A percentile compares a stretch with the other conserved stretches of the same genome.
phyloP scores from a whole-genome alignment of 2,113 vertebrate species.

The Seriola dumerili region DNA sequence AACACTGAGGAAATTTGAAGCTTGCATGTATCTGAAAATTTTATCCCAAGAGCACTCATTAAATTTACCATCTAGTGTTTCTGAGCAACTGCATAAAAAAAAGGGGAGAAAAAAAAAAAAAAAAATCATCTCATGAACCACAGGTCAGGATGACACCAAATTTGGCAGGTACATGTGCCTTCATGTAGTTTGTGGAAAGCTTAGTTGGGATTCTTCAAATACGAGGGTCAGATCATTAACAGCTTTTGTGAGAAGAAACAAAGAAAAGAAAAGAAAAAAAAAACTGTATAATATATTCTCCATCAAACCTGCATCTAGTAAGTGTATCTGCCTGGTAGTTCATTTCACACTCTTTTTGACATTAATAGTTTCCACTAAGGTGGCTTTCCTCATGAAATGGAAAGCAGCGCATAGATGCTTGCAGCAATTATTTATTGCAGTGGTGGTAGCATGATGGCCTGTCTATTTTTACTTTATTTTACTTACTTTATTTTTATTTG shows the following conservation, averaged over 20 bases:
- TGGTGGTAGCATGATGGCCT: too few species aligned
- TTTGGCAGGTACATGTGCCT: not conserved
- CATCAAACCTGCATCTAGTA: not conserved
- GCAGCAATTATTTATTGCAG: not conserved
- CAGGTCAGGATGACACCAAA: not conserved
- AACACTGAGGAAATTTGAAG: not conserved
- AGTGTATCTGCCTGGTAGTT: not conserved
- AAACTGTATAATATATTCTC: not conserved
- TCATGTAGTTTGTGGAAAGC: not conserved
- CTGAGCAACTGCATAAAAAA: not conserved
- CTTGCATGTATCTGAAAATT: not conserved
- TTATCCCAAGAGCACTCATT: not conserved
- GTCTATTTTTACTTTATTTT: not conserved
- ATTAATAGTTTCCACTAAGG: constrained; percentile 17
- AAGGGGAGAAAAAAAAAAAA: too few species aligned
- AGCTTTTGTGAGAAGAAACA: not conserved
- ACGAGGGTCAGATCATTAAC: not conserved
- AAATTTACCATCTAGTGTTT: not conserved
- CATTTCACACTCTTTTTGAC: constrained; percentile 21
- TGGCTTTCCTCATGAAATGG: not conserved
- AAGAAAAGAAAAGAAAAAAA: not conserved
- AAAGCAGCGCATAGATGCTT: not conserved
- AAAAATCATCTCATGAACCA: not conserved
- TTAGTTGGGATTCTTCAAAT: not conserved
- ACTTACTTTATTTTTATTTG: not conserved